Evolutionary conservation across 1,140 invertebrate genomes (phyloP), one percentile per base, ranked within the genome.

Genomic region (Bombus cullumanus): DNA sequence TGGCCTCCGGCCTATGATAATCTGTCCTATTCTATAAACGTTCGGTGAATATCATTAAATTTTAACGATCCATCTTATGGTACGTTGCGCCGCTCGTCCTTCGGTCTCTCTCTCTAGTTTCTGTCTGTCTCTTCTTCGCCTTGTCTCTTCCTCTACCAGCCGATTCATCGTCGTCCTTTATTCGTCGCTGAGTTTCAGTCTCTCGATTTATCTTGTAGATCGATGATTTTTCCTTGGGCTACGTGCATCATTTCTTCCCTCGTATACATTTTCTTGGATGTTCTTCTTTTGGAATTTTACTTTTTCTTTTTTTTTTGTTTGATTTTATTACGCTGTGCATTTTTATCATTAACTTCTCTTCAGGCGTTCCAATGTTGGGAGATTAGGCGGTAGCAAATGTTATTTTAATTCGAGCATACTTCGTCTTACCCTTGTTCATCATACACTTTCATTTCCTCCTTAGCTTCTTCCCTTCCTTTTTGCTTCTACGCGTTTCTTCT

Each of bases 11-110:
- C 77, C 76, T 83, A 86, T 83, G 88, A 90, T 90, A 90, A 90
- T 90, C 73, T 81, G 57, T 81, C 83, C 89, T 90, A 88, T 90
- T 90, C 86, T 88, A 82, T 74, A 86, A 72, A 25, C 86, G 81
- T 88, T 86, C 86, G 68, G 72, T 72, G 81, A 90, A 89, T 90
- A 89, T 90, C 89, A 82, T 90, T 85, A 90, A 86, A 85, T 86
- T 89, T 91, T 91, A 87, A 91, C 90, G 89, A 90, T 88, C 72
- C 75, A 39, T 72, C 68, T 77, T 57, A 81, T 76, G 80, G 76
- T 82, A 82, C 66, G 86, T 62, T 71, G 74, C 71, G 84, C 43
- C 68, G 31, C 41, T 78, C 68, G 82, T 81, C 79, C 89, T 89
- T 90, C 86, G 76, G 43, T 37, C 39, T 43, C 37, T 64, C 18